Evolutionary conservation across 2,113 vertebrate genomes (phyloP).

Genomic region (Turnix velox): DNA sequence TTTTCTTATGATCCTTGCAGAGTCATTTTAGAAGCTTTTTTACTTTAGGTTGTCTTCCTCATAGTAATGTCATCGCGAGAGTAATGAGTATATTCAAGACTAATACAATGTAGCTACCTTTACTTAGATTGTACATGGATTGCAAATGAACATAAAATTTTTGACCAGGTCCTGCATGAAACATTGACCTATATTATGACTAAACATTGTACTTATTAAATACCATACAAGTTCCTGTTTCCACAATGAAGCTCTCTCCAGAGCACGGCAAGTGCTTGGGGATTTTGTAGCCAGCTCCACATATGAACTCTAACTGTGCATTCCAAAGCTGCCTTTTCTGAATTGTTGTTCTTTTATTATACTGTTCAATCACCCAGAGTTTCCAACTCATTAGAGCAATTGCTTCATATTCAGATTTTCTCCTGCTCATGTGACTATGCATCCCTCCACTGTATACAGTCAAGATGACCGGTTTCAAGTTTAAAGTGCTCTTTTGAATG

Average conservation of each 20-base stretch:
- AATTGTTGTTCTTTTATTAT: not conserved
- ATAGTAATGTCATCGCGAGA: not conserved
- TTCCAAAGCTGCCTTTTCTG: not conserved
- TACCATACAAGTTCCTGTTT: not conserved
- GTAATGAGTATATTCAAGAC: not conserved
- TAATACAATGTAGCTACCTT: no score
- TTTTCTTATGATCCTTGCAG: not conserved
- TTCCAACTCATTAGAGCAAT: not conserved
- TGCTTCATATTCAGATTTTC: not conserved
- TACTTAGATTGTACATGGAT: not conserved
- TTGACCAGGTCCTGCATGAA: not conserved
- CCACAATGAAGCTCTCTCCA: not conserved
- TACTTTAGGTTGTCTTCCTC: not conserved
- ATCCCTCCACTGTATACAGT: rapidly evolving
- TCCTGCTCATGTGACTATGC: not conserved
- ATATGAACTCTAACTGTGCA: not conserved
- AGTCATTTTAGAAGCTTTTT: not conserved
- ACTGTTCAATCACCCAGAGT: not conserved
- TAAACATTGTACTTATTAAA: not conserved
- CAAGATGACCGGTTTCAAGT: rapidly evolving
- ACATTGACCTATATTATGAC: not conserved
- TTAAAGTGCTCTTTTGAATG: not conserved
- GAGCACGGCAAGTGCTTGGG: not conserved
- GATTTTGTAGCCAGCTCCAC: not conserved
- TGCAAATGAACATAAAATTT: not conserved